Percentiles rank a stretch among this genome's conserved stretches.
Evolutionary conservation across 2,797 vertebrate species (phyloP).

Genomic region (Sandelia bainsii): DNA sequence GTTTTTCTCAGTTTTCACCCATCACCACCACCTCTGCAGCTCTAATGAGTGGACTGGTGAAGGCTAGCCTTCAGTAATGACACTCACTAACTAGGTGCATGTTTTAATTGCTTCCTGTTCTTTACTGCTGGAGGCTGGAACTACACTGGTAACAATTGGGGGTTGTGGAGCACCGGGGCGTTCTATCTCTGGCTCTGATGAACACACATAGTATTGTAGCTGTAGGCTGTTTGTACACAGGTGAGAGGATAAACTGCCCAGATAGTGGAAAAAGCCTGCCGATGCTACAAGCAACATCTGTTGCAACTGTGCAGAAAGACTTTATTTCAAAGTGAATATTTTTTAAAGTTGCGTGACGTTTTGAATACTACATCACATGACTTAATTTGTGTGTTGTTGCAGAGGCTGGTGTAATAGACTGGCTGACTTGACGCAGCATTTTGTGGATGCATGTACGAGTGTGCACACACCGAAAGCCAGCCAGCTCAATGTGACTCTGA

Average conservation of each 20-base stretch:
- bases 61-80: slow-evolving; percentile 82
- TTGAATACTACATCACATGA: slow-evolving; percentile 16
- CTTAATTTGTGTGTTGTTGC: slow-evolving; percentile 18
- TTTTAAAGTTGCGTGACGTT: background rate
- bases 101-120: slow-evolving; percentile 89
- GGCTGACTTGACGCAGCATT: slow-evolving; percentile 45
- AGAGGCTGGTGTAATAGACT: slow-evolving; percentile 21
- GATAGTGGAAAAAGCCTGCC: slow-evolving; percentile 3
- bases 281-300: slow-evolving; percentile 32
- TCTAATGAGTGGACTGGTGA: slow-evolving; percentile 85
- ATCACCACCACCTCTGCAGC: slow-evolving; percentile 71
- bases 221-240: slow-evolving; percentile 58
- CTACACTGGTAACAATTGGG: slow-evolving; percentile 72
- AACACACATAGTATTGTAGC: slow-evolving; percentile 69
- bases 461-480: slow-evolving; percentile 71
- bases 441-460: slow-evolving; percentile 54
- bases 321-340: background rate
- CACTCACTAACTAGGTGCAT: slow-evolving; percentile 81
- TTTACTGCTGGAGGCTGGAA: slow-evolving; percentile 81
- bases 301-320: background rate
- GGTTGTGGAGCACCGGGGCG: slow-evolving; percentile 61
- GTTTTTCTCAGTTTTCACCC: slow-evolving; percentile 73
- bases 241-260: slow-evolving; percentile 52
- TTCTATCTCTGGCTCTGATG: slow-evolving; percentile 74
- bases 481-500: slow-evolving; percentile 81